phyloP scores from a whole-genome alignment of 2,113 vertebrate genomes.

The Todiramphus saurophagus region DNA sequence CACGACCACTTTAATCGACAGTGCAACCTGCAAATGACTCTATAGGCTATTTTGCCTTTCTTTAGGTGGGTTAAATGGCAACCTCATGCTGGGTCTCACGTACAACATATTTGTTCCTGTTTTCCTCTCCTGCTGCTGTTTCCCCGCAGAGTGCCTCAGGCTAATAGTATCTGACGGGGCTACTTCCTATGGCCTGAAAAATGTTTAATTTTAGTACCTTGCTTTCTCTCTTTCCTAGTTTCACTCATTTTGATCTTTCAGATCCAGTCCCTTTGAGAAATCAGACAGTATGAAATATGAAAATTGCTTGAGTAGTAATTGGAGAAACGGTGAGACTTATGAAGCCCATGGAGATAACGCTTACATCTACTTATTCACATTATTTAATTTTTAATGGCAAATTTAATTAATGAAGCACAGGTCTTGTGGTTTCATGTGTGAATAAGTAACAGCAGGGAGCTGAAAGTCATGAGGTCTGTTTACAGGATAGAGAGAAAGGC shows the following conservation, averaged over 20 bases:
- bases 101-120: constrained; percentile 52
- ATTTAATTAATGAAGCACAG: constrained; percentile 85
- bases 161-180: constrained; percentile 34
- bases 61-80: neutral
- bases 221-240: constrained; percentile 20
- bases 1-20: neutral
- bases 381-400: constrained; percentile 88
- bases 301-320: constrained; percentile 81
- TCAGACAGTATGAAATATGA: constrained; percentile 81
- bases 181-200: constrained; percentile 30
- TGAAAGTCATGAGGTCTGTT: constrained; percentile 46
- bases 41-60: neutral
- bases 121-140: constrained; percentile 28
- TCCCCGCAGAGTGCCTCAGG: constrained; percentile 9
- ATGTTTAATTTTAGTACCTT: constrained; percentile 33
- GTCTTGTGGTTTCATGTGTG: constrained; percentile 69
- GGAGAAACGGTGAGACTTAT: constrained; percentile 77
- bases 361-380: constrained; percentile 79
- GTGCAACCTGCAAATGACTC: neutral
- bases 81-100: neutral
- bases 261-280: constrained; percentile 78
- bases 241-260: constrained; percentile 72
- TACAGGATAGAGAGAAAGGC: constrained; percentile 31
- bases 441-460: constrained; percentile 45
- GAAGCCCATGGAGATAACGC: constrained; percentile 80